Evolutionary conservation across 1,140 invertebrate genomes (phyloP).

Genomic region (Drosophila bocki): DNA sequence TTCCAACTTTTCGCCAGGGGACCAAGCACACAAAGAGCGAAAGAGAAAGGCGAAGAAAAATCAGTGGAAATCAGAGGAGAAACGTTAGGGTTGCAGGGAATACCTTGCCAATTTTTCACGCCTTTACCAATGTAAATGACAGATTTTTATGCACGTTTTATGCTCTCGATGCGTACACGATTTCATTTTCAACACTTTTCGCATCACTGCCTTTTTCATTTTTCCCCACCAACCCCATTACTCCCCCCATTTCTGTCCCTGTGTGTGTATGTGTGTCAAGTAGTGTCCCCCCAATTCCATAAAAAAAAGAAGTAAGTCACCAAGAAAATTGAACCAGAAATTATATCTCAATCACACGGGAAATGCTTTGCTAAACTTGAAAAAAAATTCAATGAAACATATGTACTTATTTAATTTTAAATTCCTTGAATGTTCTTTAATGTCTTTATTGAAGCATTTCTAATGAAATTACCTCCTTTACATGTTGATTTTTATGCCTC

Average conservation of each 20-base stretch:
- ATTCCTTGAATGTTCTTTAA: neutral
- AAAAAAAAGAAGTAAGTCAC: slow-evolving; percentile 7
- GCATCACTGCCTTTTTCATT: slow-evolving; percentile 40
- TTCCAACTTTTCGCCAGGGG: slow-evolving; percentile 52
- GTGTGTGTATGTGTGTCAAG: neutral
- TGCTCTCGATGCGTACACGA: slow-evolving; percentile 66
- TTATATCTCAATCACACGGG: slow-evolving; percentile 12
- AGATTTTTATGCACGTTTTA: slow-evolving; percentile 69
- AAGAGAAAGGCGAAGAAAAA: slow-evolving; percentile 8
- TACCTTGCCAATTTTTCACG: slow-evolving; percentile 50
- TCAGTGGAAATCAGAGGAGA: neutral
- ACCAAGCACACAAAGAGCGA: slow-evolving; percentile 22
- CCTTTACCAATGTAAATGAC: slow-evolving; percentile 70
- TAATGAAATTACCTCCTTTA: neutral
- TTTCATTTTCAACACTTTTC: slow-evolving; percentile 67
- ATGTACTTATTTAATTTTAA: neutral
- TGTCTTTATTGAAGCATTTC: neutral
- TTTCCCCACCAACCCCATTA: neutral
- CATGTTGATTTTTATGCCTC: slow-evolving; percentile 10
- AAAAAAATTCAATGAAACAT: neutral
- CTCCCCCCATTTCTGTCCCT: neutral
- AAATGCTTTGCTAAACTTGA: neutral
- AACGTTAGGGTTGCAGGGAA: neutral
- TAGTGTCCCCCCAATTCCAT: slow-evolving; percentile 20
- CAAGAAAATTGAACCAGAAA: slow-evolving; percentile 33